Conservation (phyloP, 2,888 invertebrate genomes). For the Blera fallax region DNA sequence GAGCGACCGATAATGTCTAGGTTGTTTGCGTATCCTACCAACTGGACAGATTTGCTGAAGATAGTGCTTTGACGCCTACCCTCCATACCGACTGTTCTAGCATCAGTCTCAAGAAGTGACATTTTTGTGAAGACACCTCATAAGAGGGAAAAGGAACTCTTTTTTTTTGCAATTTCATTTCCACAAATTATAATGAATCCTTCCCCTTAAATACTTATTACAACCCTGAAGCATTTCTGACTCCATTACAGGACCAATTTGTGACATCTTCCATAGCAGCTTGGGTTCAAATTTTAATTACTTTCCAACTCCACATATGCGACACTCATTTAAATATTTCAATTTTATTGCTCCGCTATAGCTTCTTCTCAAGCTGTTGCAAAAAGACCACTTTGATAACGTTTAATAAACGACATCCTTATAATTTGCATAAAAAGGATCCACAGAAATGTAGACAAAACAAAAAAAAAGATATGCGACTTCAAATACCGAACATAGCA, state of each 20-base stretch:
- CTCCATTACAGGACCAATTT: background rate
- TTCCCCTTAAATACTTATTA: too few species aligned
- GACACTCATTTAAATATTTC: constrained; percentile 22
- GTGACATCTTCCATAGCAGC: background rate
- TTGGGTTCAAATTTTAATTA: constrained; percentile 30
- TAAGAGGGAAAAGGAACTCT: too few species aligned
- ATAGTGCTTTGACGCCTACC: too few species aligned
- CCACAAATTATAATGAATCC: too few species aligned
- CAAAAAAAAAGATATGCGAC: background rate
- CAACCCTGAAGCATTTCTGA: too few species aligned
- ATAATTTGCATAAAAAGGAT: constrained; percentile 53
- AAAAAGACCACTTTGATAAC: background rate
- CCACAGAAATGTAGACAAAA: background rate
- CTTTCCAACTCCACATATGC: constrained; percentile 18
- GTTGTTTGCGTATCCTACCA: too few species aligned
- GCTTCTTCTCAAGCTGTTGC: constrained; percentile 32
- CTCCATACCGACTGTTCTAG: too few species aligned
- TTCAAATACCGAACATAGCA: background rate
- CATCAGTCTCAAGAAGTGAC: too few species aligned
- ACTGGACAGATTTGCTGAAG: too few species aligned
- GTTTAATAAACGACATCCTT: background rate
- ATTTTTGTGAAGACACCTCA: too few species aligned
- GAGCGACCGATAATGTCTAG: too few species aligned
- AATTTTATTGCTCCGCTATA: constrained; percentile 3
- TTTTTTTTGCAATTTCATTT: too few species aligned